phyloP scores from a whole-genome alignment of 2,797 vertebrate genomes.

The Nasua narica region DNA sequence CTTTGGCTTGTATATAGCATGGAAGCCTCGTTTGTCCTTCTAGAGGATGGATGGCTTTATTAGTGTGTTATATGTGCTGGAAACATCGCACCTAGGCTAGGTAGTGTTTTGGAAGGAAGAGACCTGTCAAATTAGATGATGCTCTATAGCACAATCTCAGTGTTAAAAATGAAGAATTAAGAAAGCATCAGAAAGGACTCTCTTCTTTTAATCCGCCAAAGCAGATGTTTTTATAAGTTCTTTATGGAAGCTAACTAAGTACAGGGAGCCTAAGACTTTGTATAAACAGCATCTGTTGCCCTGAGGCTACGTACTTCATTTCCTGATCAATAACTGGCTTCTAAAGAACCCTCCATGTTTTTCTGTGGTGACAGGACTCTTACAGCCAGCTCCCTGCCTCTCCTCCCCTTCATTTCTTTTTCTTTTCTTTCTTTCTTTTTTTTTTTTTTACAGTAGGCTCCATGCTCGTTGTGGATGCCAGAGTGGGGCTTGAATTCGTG shows the following conservation, averaged over 20 bases:
- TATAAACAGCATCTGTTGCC: background rate
- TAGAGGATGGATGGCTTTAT: no score
- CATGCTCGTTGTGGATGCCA: no score
- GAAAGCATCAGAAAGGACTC: background rate
- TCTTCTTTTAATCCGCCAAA: background rate
- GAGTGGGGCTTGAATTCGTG: no score
- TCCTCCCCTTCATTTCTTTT: background rate
- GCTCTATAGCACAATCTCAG: background rate
- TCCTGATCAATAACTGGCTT: background rate
- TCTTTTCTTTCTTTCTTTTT: no score
- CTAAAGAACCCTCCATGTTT: background rate
- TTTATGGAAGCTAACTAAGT: background rate
- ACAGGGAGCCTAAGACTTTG: background rate
- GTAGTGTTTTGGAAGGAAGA: background rate
- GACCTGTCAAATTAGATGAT: background rate
- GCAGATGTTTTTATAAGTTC: background rate
- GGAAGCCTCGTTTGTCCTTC: background rate
- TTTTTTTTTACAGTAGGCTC: no score
- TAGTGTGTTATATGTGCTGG: background rate
- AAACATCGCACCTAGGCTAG: background rate
- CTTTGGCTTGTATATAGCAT: background rate
- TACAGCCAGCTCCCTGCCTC: background rate
- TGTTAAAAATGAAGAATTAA: background rate
- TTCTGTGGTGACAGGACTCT: background rate
- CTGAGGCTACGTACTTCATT: background rate